Base-by-base conservation (phyloP, 1,140 invertebrate species). In the Drosophila virilis region DNA sequence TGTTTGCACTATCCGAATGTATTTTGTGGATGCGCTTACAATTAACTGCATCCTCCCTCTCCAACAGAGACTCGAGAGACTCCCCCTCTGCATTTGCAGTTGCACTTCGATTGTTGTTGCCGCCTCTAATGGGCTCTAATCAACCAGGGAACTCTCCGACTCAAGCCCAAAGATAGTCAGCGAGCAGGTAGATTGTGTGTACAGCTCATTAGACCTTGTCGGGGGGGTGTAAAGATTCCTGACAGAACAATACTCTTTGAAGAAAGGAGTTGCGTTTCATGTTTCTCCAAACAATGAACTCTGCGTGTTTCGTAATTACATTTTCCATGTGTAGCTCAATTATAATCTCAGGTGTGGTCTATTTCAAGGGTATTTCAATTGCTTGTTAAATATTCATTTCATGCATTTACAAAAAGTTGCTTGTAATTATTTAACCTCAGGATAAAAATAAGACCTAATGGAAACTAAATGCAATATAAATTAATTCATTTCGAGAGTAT, bases 111-210 rank as follows among this genome's bases (percentile, higher is more conserved):
- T 77, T 86, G 83, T 86, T 77, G 76, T 88, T 77, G 77, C 79
- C 83, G 83, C 83, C 64, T 67, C 73, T 83, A 80, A 89, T 88
- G 61, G 77, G 70, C 79, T 78, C 80, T 88, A 88, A 88, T 88
- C 84, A 88, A 22, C 77, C 73, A 67, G 76, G 40, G 37, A 45
- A 43, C 28, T 35, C 15, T 33, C 46, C 4, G 42, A 40, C 32
- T 57, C 48, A n/a, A 22, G 28, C 8, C 28, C 35, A 8, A 8
- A 40, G 22, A 52, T 45, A 42, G 15, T 38, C 8, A 57, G 46
- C 22, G 50, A 43, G 38, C 40, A 85, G 83, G 79, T 85, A 88
- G 70, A 62, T 35, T 73, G 54, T 60, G 46, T 54, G 55, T 54
- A 42, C 42, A 42, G 46, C 57, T 48, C 67, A 69, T 74, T 74